Evolutionary conservation across 1,140 invertebrate genomes (phyloP).

Genomic region (Pectinophora gossypiella): DNA sequence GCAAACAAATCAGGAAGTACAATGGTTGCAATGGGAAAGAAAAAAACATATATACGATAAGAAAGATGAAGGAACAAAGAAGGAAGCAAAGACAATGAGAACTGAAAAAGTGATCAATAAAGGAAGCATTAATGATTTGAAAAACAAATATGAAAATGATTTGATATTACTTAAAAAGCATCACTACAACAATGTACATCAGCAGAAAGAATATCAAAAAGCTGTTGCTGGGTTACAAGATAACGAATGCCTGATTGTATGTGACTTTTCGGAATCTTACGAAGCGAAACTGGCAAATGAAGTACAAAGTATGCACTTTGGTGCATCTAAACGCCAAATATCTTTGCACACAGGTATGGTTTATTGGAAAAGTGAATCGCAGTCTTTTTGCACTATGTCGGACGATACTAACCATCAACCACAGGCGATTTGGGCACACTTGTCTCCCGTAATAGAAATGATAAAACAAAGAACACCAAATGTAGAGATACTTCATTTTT

Average conservation of each 20-base stretch:
- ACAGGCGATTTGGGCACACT: conserved; percentile 14
- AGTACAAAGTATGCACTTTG: conserved; percentile 21
- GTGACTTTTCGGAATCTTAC: conserved; percentile 22
- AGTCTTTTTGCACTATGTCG: conserved; percentile 13
- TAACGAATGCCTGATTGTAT: conserved; percentile 11
- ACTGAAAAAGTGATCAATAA: not conserved
- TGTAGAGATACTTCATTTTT: conserved; percentile 10
- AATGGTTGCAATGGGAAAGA: conserved; percentile 6
- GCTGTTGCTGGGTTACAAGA: conserved; percentile 6
- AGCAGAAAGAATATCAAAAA: conserved; percentile 9
- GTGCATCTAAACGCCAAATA: conserved; percentile 16
- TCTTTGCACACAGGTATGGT: conserved; percentile 16
- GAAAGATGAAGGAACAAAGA: not conserved
- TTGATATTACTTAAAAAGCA: conserved; percentile 16
- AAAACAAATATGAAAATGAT: conserved; percentile 7
- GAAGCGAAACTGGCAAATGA: conserved; percentile 10
- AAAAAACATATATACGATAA: conserved; percentile 2
- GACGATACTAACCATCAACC: conserved; percentile 8
- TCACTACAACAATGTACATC: conserved; percentile 11
- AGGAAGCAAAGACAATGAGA: not conserved
- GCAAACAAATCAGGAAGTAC: not conserved
- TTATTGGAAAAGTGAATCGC: not conserved
- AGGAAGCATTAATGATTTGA: conserved; percentile 5
- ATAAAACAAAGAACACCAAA: conserved; percentile 3
- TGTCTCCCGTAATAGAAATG: conserved; percentile 10